These are phyloP conservation scores for Oopsacas minuta DNA, from an alignment of 37 sponge, comb jelly and placozoan species.

Conservation along the genomic window DNA sequence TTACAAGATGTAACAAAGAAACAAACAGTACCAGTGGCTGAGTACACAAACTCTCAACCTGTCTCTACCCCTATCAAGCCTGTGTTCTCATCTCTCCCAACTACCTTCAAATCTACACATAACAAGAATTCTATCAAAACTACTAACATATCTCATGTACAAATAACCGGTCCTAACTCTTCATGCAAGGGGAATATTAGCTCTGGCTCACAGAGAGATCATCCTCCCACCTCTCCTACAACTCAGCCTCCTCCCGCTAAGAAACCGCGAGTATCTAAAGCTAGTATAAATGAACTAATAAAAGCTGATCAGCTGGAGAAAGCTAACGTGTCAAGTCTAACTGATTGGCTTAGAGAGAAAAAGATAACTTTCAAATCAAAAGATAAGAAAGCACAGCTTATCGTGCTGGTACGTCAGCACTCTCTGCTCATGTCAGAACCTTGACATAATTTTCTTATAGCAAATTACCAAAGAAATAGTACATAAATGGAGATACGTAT, in stretches of 20 bases:
- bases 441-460: neutral
- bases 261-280: neutral
- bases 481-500: neutral
- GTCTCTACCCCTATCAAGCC: neutral
- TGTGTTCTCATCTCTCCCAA: neutral
- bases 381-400: neutral
- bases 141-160: neutral
- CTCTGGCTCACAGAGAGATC: neutral
- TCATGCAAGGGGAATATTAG: neutral
- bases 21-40: neutral
- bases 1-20: neutral
- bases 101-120: neutral
- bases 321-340: neutral
- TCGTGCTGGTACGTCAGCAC: neutral
- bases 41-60: neutral
- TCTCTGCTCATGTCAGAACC: neutral
- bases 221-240: neutral
- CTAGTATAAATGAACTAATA: neutral
- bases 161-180: neutral
- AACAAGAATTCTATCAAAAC: neutral
- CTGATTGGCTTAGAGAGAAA: neutral
- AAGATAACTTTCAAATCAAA: neutral
- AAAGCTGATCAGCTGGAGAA: neutral
- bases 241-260: neutral
- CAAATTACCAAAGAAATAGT: neutral